A percentile compares a stretch with the other conserved stretches of the same genome.
phyloP scores from a whole-genome alignment of 2,888 invertebrate genomes.

The Sicus ferrugineus region DNA sequence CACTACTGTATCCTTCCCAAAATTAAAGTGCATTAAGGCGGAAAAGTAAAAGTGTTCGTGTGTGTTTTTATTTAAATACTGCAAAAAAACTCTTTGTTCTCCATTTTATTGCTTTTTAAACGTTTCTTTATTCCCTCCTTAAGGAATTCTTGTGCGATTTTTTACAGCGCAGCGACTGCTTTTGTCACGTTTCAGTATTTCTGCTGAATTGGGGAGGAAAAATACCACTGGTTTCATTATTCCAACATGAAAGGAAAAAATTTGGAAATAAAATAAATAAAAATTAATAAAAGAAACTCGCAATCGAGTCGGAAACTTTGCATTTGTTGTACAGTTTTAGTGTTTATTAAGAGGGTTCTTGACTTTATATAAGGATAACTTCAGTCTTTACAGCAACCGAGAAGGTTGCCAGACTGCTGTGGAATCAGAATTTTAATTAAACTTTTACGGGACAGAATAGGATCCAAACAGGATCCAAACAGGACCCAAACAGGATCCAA shows the following conservation, averaged over 20 bases:
- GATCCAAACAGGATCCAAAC: too few relatives aligned
- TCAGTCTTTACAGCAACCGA: neutral
- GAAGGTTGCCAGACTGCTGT: conserved; percentile 20
- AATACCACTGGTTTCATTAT: neutral
- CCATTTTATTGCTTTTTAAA: conserved; percentile 14
- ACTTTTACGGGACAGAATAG: neutral
- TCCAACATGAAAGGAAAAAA: neutral
- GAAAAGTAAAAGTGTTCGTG: too few relatives aligned
- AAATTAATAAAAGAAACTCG: conserved; percentile 1
- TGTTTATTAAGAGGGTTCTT: conserved; percentile 49
- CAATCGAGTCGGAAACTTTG: neutral
- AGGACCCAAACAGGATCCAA: too few relatives aligned
- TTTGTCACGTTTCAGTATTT: conserved; percentile 17
- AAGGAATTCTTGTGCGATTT: neutral
- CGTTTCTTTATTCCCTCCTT: conserved; percentile 1
- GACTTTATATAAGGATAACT: conserved; percentile 41
- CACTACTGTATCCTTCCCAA: too few relatives aligned
- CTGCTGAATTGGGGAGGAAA: conserved; percentile 1
- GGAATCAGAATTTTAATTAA: neutral
- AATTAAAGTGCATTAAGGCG: too few relatives aligned
- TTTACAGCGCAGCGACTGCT: neutral
- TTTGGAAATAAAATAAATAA: neutral
- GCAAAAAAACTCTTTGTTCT: neutral
- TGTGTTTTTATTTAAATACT: neutral
- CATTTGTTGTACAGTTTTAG: conserved; percentile 27